Base-by-base conservation (phyloP, 1,140 invertebrate species). In the Thaumetopoea pityocampa region DNA sequence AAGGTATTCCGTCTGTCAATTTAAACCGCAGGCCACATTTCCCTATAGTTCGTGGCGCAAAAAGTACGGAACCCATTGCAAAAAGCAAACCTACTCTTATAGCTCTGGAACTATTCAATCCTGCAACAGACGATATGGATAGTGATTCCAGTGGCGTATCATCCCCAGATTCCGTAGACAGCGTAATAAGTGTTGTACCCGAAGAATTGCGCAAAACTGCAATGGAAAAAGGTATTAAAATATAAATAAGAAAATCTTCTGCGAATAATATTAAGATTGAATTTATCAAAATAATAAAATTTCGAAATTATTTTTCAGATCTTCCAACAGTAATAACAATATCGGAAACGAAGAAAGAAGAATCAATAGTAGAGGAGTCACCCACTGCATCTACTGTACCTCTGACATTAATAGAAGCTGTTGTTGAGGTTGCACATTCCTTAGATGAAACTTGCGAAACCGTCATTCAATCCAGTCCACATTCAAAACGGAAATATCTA, bases 121-220 rank as follows among this genome's bases (percentile, higher is more conserved):
- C 94, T 1, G 94, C 95, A 62, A 95, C 92, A 4, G 95, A 96
- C 69, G 95, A 96, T 60, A 88, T 95, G 71, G 95, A 96, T 64
- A 95, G 93, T 56, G 94, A 96, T 69, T 95, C 93, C 1, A 94
- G 92, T 51, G 93, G 93, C 9, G 90, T 93, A 1, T 95, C 93
- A 0, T 95, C 94, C 0, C 94, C 94, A 1, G 93, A 96, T 65
- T 96, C 94, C 1, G 90, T 92, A 0, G 93, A 93, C 44, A 94
- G 93, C 58, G 93, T 95, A 2, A 94, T 95, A 28, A 94, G 92
- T 60, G 92, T 85, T 3, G 66, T 85, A 4, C 82, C 81, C 1
- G 85, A 86, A 12, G 80, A 84, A 60, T 49, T 84, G 23, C 56
- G 61, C 2, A 85, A 84, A 72, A 67, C 54, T 38, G 76, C 80